phyloP scores from a whole-genome alignment of 2,888 invertebrate species.

The Acrocyrtus sp. region DNA sequence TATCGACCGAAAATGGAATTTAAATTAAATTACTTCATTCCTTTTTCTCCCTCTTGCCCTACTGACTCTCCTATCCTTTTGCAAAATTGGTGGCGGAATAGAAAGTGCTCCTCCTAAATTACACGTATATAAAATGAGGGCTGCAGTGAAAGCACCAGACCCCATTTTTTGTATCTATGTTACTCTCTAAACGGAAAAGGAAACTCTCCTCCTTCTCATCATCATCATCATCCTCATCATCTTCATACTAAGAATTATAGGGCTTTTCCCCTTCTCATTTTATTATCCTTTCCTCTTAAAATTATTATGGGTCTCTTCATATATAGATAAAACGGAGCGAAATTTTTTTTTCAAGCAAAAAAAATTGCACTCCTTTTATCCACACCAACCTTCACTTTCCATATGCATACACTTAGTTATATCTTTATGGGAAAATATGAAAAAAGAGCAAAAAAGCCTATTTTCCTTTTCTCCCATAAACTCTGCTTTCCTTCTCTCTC shows the following conservation, averaged over 20 bases:
- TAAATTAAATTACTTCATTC: slow-evolving; percentile 49
- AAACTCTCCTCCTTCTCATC: neutral
- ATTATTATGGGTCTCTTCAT: neutral
- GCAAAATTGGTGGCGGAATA: slow-evolving; percentile 3
- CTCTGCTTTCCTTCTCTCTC: too few relatives aligned
- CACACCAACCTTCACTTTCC: too few relatives aligned
- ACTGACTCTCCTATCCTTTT: slow-evolving; percentile 27
- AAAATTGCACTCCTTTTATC: too few relatives aligned
- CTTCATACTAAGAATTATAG: neutral
- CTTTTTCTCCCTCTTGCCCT: slow-evolving; percentile 12
- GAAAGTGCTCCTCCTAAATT: neutral
- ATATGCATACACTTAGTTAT: too few relatives aligned
- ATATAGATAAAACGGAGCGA: neutral
- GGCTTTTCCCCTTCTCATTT: neutral
- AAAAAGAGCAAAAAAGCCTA: neutral
- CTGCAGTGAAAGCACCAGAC: neutral
- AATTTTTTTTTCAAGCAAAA: too few relatives aligned
- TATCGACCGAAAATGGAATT: slow-evolving; percentile 49
- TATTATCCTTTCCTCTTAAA: neutral
- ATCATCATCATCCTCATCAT: neutral
- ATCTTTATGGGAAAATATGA: too few relatives aligned
- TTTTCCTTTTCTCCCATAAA: neutral
- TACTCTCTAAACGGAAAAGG: slow-evolving; percentile 1
- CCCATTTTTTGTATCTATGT: neutral
- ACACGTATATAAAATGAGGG: neutral